Conservation (phyloP, 2,888 invertebrate genomes). For the Eupithecia inturbata region DNA sequence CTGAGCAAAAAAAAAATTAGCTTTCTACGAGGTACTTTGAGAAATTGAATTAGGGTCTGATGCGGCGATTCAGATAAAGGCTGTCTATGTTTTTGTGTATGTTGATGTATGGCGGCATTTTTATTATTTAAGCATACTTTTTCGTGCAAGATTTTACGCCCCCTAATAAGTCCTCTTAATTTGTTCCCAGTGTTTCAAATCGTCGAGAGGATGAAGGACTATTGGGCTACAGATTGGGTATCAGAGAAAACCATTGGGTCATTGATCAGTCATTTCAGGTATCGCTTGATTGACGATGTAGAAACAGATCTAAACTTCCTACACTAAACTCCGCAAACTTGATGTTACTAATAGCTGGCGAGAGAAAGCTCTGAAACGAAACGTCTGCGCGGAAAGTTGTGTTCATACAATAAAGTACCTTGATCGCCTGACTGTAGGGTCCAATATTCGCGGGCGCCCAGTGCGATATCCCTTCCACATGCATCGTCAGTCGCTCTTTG, state of each 20-base stretch:
- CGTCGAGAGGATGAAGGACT: not conserved
- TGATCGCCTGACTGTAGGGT: slow-evolving; percentile 96
- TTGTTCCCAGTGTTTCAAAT: not conserved
- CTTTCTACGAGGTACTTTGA: not conserved
- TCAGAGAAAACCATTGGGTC: not conserved
- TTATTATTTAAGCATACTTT: not conserved
- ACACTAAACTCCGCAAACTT: no score
- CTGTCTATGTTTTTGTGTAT: no score
- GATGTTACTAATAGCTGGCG: not conserved
- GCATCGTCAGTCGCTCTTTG: slow-evolving; percentile 90
- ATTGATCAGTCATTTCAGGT: not conserved
- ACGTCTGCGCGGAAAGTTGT: not conserved
- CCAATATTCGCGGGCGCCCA: slow-evolving; percentile 99
- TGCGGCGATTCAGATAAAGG: no score
- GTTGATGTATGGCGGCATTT: no score
- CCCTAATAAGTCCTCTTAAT: not conserved
- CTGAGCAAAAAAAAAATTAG: not conserved
- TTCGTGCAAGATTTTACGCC: not conserved
- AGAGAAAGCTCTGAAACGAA: not conserved
- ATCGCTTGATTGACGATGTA: not conserved
- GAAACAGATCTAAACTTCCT: not conserved
- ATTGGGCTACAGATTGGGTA: not conserved
- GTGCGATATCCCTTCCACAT: slow-evolving; percentile 97
- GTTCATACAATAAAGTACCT: slow-evolving; percentile 77
- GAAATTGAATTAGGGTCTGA: no score